Evolutionary conservation across 2,888 invertebrate genomes (phyloP).

Genomic region (Quadroppia sp.): DNA sequence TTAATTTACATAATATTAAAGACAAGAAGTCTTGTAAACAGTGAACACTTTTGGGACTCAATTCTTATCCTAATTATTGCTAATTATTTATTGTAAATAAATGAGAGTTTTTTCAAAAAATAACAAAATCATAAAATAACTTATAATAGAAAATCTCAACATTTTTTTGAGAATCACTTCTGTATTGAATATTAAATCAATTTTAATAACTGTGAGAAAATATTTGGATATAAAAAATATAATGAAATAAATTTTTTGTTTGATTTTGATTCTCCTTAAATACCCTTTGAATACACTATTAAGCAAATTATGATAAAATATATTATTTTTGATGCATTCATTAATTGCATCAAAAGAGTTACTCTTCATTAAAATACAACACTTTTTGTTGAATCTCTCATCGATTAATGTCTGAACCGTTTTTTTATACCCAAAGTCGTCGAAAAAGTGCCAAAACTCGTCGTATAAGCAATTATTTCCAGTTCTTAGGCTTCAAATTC

Average conservation of each 20-base stretch:
- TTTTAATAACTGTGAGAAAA: conserved; percentile 18
- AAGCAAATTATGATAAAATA: conserved; percentile 26
- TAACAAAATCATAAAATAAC: neutral
- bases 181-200: neutral
- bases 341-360: conserved; percentile 31
- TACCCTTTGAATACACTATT: neutral
- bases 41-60: neutral
- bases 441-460: neutral
- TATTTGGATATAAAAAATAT: neutral
- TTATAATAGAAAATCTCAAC: neutral
- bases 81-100: neutral
- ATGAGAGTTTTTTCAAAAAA: neutral
- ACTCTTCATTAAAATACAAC: conserved; percentile 29
- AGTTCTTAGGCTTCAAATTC: conserved; percentile 21
- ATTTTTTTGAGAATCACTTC: neutral
- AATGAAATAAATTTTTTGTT: neutral
- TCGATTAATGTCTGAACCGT: neutral
- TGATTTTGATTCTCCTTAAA: neutral
- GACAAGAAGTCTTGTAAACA: neutral
- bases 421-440: neutral
- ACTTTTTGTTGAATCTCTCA: conserved; percentile 4
- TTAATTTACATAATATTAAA: conserved; percentile 10
- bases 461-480: conserved; percentile 31
- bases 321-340: neutral
- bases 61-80: neutral